phyloP scores from a whole-genome alignment of 1,140 invertebrate genomes.

The Diachasma alloeum region DNA sequence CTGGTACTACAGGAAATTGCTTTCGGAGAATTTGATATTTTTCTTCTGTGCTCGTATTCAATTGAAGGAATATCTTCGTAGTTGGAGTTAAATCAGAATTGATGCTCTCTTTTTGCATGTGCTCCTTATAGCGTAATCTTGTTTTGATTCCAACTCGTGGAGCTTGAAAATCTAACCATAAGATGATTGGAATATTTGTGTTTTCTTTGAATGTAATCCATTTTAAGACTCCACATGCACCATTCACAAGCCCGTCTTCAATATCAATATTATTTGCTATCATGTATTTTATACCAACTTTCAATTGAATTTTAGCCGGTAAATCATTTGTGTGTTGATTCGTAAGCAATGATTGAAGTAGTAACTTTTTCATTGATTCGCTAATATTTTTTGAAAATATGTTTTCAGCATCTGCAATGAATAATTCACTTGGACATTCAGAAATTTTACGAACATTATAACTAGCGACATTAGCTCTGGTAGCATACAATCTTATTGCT shows the following conservation, averaged over 20 bases:
- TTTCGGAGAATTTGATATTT: background rate
- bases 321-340: background rate
- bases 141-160: background rate
- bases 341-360: no score
- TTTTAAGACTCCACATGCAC: background rate
- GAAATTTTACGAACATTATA: background rate
- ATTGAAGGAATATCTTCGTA: background rate
- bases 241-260: background rate
- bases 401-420: background rate
- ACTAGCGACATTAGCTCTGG: background rate
- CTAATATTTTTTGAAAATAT: slow-evolving; percentile 16
- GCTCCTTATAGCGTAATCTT: background rate
- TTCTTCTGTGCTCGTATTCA: background rate
- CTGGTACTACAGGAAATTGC: background rate
- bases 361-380: background rate
- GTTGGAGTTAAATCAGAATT: no score
- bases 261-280: background rate
- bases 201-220: background rate
- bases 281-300: background rate
- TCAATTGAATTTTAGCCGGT: background rate
- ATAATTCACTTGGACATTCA: background rate
- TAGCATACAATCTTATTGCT: background rate
- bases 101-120: no score
- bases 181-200: background rate
- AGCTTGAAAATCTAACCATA: background rate